Conservation (phyloP, 2,888 invertebrate species). For the Saturnia pavonia region DNA sequence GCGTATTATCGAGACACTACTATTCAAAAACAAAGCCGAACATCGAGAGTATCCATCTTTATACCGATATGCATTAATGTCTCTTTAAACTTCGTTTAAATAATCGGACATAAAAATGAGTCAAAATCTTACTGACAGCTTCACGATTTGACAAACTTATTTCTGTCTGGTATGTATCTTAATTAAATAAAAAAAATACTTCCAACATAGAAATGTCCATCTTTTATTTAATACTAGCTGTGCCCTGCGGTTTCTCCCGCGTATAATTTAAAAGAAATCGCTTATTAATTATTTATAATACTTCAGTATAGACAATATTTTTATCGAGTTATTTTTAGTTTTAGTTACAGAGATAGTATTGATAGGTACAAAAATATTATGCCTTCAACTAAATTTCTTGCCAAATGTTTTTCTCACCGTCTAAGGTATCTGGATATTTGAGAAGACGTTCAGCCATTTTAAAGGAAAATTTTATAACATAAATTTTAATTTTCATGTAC, state of each 20-base stretch:
- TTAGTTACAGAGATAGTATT: too few species aligned
- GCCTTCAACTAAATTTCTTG: not conserved
- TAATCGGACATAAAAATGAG: not conserved
- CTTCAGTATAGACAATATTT: too few species aligned
- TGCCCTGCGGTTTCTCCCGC: too few species aligned
- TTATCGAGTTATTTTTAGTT: too few species aligned
- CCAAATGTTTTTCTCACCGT: not conserved
- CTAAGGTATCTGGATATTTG: not conserved
- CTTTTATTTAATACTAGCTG: too few species aligned
- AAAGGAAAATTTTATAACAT: not conserved
- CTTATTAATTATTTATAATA: too few species aligned
- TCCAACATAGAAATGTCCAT: not conserved
- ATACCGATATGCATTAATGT: not conserved
- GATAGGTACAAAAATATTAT: not conserved
- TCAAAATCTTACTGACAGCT: too few species aligned
- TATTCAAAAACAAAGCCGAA: not conserved
- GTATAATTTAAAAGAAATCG: too few species aligned
- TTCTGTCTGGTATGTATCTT: not conserved
- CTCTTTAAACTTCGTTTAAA: not conserved
- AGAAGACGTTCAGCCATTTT: too few species aligned
- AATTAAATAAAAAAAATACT: not conserved
- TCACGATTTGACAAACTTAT: too few species aligned
- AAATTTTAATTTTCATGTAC: not conserved
- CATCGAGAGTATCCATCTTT: not conserved
- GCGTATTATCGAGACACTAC: too few species aligned